These are phyloP conservation scores for Notothenia coriiceps DNA, from an alignment of 2,113 vertebrate genomes.

Conservation along the genomic window DNA sequence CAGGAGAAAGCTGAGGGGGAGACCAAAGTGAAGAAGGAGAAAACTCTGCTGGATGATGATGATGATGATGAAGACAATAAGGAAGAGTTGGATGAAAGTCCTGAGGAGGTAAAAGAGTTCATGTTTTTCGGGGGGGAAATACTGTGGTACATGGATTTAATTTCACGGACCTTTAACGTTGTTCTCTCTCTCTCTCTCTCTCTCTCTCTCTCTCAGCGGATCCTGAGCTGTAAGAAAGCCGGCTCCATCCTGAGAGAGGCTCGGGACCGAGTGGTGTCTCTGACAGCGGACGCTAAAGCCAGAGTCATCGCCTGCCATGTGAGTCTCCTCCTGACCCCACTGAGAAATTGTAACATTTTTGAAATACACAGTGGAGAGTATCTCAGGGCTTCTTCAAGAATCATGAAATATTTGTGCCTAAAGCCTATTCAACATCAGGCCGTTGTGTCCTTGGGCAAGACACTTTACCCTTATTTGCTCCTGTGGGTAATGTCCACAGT, in stretches of 20 bases:
- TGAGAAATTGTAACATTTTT: too few species aligned
- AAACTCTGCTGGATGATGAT: slow-evolving; percentile 75
- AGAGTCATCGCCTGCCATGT: slow-evolving; percentile 93
- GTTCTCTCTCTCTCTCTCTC: neutral
- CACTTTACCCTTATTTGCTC: too few species aligned
- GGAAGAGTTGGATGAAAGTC: slow-evolving; percentile 81
- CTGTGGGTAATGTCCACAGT: too few species aligned
- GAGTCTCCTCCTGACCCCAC: slow-evolving; percentile 69
- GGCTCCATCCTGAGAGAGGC: slow-evolving; percentile 94
- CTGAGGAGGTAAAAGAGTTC: slow-evolving; percentile 85
- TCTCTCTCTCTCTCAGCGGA: slow-evolving; percentile 82
- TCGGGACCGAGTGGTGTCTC: slow-evolving; percentile 90
- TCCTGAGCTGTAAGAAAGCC: slow-evolving; percentile 89
- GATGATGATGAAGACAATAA: slow-evolving; percentile 64
- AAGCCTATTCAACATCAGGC: neutral
- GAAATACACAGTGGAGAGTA: neutral
- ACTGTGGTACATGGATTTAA: too few species aligned
- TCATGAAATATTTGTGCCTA: neutral
- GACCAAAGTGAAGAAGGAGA: slow-evolving; percentile 90
- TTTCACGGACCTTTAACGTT: neutral
- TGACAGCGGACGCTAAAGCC: slow-evolving; percentile 86
- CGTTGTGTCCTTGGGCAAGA: too few species aligned
- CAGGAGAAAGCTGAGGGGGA: slow-evolving; percentile 88
- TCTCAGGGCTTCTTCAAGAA: too few species aligned
- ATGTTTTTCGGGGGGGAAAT: too few species aligned